Evolutionary conservation across 53 echinoderm and acorn worm species (phyloP), one percentile per base, ranked within the genome.

Genomic region (Astropecten irregularis): DNA sequence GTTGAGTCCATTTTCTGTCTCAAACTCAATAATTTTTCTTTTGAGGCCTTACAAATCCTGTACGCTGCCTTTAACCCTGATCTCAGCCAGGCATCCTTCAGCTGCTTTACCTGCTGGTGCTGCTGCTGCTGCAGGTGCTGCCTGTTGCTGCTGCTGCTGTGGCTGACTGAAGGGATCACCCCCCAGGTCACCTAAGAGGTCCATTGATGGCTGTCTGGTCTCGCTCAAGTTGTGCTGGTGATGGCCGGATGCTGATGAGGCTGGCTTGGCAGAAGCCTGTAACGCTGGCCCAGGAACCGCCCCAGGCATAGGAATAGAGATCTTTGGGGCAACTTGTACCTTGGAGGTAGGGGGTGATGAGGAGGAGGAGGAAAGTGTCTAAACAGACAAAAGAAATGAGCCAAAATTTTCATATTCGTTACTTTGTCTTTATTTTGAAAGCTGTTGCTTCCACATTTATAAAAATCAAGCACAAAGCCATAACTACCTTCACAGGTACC

Each of bases 111-210:
- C 63, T 63, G 63, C 34, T 7, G 63, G 26, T 22, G 42, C 38
- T 39, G 28, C 29, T 37, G 40, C 68, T 26, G 57, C 68, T 57
- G 58, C 48, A 10, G 53, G 30, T 14, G 51, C 87, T 36, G 51
- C 30, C 28, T 64, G 49, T 25, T 65, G 40, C 40, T 39, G 29
- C 28, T 52, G 40, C 40, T 53, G 58, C 47, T 79, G 79, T 19
- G 63, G 62, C 47, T 60, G 61, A 18, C 84, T 90, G 64, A 95
- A 95, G 0, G 95, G 95, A 49, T 95, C 95, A 7, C 85, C 92
- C 2, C 95, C 95, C 9, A 95, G 88, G 49, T 95, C 95, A 30
- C 90, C 92, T 22, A 95, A 73, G 36, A 95, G 83, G 52, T 95
- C 95, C 40, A 90, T 85, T 23, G 95, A 90, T 16, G 90, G 90